Conservation (phyloP, 2,113 vertebrate genomes). For the Sylvietta virens region DNA sequence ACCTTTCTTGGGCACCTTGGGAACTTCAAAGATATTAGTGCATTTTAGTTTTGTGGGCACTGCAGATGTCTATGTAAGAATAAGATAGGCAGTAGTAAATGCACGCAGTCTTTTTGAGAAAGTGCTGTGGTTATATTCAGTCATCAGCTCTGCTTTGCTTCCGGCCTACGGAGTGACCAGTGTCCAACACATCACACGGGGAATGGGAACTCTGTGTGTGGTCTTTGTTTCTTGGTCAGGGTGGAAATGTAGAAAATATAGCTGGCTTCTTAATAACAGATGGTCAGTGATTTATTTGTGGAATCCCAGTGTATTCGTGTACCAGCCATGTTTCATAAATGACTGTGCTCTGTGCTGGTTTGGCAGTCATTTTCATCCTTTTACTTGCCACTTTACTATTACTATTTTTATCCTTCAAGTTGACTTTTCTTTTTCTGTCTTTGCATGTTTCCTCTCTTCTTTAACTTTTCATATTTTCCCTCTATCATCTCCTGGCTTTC, state of each 20-base stretch:
- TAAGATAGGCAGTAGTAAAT: neutral
- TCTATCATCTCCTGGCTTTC: neutral
- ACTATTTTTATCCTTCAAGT: neutral
- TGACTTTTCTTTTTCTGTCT: neutral
- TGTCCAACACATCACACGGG: neutral
- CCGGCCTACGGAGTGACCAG: neutral
- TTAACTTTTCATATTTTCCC: neutral
- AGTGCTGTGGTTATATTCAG: neutral
- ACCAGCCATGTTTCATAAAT: neutral
- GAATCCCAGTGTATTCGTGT: neutral
- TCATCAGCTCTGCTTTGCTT: neutral
- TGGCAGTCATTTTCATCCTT: neutral
- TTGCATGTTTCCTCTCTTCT: neutral
- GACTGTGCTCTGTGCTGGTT: neutral
- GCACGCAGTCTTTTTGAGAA: rapidly evolving
- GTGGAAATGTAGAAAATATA: neutral
- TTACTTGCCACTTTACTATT: neutral
- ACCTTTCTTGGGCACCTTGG: slow-evolving; percentile 35
- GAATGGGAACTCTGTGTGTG: neutral
- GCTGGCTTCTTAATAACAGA: neutral
- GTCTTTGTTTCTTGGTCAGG: neutral
- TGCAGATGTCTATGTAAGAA: neutral
- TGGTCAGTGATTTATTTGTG: neutral
- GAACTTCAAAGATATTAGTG: slow-evolving; percentile 76
- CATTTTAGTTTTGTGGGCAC: neutral